Evolutionary conservation across 2,888 invertebrate species (phyloP).

Genomic region (Ormyrus thymus): DNA sequence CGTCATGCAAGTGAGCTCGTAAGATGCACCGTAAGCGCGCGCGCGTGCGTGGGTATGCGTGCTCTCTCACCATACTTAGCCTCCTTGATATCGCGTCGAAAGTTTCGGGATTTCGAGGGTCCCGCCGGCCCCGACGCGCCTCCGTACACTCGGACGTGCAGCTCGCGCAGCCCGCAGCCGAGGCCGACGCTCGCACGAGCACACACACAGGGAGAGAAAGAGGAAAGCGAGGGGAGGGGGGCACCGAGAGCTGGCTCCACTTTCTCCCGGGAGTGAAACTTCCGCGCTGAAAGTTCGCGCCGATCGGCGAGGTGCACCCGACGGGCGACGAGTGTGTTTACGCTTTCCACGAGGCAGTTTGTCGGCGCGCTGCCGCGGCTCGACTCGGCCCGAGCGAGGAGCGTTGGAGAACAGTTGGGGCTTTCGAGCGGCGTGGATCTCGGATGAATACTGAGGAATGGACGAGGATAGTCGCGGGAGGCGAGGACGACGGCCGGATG

Average conservation of each 20-base stretch:
- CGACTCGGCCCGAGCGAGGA: background rate
- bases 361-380: background rate
- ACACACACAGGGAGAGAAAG: too few relatives aligned
- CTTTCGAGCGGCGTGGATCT: background rate
- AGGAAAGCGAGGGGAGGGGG: background rate
- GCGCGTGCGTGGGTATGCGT: too few relatives aligned
- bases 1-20: too few relatives aligned
- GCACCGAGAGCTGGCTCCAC: constrained; percentile 35
- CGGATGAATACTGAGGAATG: too few relatives aligned
- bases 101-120: background rate
- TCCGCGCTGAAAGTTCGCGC: constrained; percentile 42
- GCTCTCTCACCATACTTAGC: background rate
- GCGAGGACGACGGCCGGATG: too few relatives aligned
- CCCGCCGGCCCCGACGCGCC: background rate
- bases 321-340: background rate
- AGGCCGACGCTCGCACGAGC: background rate
- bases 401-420: background rate
- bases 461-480: too few relatives aligned
- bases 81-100: constrained; percentile 2
- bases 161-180: background rate
- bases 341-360: constrained; percentile 23
- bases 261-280: constrained; percentile 55
- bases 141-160: background rate
- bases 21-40: background rate
- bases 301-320: background rate